These are phyloP conservation scores for Cossypha niveicapilla DNA, from an alignment of 2,797 vertebrate species.

Conservation along the genomic window DNA sequence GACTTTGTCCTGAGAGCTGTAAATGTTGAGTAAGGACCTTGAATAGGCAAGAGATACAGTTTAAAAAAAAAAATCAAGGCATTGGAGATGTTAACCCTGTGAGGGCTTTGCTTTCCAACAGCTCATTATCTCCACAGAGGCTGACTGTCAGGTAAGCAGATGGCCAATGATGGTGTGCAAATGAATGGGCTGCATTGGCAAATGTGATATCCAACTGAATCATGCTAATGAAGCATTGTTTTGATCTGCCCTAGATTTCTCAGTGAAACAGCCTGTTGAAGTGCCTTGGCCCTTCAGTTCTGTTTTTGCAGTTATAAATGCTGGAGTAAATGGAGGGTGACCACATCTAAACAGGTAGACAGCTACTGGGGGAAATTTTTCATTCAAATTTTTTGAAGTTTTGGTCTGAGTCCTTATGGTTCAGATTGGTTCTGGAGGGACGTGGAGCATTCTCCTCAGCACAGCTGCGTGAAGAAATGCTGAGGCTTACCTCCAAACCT, in stretches of 20 bases:
- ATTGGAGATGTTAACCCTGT: not conserved
- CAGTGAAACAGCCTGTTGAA: not conserved
- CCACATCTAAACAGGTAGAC: not conserved
- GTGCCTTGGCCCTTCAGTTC: not conserved
- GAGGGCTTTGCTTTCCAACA: not conserved
- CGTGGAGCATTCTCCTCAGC: not conserved
- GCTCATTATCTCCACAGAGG: not conserved
- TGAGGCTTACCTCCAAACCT: not conserved
- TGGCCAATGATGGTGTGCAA: not conserved
- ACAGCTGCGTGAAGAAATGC: not conserved
- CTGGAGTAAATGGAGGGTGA: not conserved
- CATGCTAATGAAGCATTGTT: not conserved
- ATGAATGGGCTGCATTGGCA: not conserved
- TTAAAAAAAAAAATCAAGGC: not conserved
- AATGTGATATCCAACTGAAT: not conserved
- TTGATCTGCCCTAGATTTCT: not conserved
- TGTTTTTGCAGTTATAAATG: not conserved
- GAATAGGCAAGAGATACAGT: not conserved
- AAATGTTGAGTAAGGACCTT: not conserved
- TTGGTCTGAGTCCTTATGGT: not conserved
- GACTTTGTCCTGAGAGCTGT: not conserved
- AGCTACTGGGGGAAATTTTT: not conserved
- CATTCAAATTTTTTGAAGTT: not conserved
- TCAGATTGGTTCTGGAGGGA: rapidly evolving
- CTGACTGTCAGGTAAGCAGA: not conserved